Base-by-base conservation (phyloP, 2,113 vertebrate genomes). In the Bambusicola thoracicus region DNA sequence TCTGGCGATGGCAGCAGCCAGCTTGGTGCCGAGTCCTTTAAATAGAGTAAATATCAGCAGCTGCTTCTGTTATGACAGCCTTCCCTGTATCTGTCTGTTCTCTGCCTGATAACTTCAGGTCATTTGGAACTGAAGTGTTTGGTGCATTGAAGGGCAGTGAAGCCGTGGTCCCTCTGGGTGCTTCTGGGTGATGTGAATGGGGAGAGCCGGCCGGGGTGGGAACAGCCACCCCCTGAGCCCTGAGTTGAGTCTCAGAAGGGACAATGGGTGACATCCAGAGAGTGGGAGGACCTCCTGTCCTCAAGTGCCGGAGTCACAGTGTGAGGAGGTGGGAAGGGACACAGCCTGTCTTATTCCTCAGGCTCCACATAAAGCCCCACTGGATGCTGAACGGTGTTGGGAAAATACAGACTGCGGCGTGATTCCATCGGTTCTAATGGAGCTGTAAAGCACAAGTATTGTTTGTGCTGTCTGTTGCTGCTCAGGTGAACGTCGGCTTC, bases 211-310 rank as follows among this genome's bases (percentile, higher is more conserved):
- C 18, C n/a, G 24, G 67, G 16, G 44, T 13, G 18, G 65, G 38
- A 65, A 27, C 3, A 2, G 29, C 10, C 5, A 2, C 43, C n/a
- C 38, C 36, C 10, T 18, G 69, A 82, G 51, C 65, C n/a, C 32
- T 34, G 5, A n/a, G 3, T 0, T 18, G 24, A 20, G 20, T 12
- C 21, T 12, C 0, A 4, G 19, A 29, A 7, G 0, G 62, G 27
- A 12, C 24, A 3, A 1, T 27, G 91, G 55, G 3, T 27, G 82
- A 10, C 7, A 4, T 2, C 1, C 17, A 13, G 77, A 65, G 74
- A 30, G 36, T 6, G 21, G 25, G n/a, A 38, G 13, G 65, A 38
- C 7, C 49, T 51, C 8, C 32, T 32, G 44, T 41, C 5, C 59
- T 85, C 20, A 40, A 48, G 72, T 76, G 38, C 22, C 36, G 7